Conservation (phyloP, 1,140 invertebrate species). For the Danaus plexippus region DNA sequence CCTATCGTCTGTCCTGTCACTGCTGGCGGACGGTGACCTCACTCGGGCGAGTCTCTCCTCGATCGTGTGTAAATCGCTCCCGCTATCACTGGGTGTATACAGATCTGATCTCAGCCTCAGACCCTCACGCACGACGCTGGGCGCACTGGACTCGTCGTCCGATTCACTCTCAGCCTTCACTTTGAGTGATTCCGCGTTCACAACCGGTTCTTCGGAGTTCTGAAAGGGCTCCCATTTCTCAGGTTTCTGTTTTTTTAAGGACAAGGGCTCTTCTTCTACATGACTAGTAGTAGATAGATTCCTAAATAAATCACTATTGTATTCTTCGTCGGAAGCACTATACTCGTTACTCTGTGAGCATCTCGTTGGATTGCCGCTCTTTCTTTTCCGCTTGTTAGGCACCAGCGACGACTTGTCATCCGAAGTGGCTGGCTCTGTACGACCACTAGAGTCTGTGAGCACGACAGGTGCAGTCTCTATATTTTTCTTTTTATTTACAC, state of each 20-base stretch:
- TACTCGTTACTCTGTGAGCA: constrained; percentile 80
- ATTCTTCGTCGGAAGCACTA: constrained; percentile 75
- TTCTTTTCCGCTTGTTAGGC: constrained; percentile 82
- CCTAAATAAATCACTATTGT: constrained; percentile 68
- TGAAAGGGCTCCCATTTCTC: constrained; percentile 64
- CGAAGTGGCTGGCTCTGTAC: constrained; percentile 56
- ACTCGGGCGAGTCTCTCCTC: constrained; percentile 63
- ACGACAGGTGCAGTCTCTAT: constrained; percentile 50
- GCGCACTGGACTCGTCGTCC: constrained; percentile 61
- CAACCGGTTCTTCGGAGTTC: constrained; percentile 51
- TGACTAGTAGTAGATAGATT: constrained; percentile 57
- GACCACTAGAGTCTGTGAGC: constrained; percentile 50
- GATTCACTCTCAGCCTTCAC: constrained; percentile 65
- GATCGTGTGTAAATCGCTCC: constrained; percentile 59
- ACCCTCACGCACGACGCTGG: constrained; percentile 61
- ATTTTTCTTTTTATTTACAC: constrained; percentile 76
- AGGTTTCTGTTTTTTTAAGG: constrained; percentile 73
- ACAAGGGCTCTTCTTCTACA: constrained; percentile 70
- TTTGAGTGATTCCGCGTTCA: constrained; percentile 52
- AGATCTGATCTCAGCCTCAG: constrained; percentile 64
- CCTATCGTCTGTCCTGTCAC: constrained; percentile 70
- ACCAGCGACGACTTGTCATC: constrained; percentile 64
- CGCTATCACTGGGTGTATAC: constrained; percentile 66
- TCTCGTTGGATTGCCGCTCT: constrained; percentile 90
- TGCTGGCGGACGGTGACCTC: constrained; percentile 72